Evolutionary conservation across 2,797 vertebrate genomes (phyloP).

Genomic region (Aselliscus stoliczkanus): DNA sequence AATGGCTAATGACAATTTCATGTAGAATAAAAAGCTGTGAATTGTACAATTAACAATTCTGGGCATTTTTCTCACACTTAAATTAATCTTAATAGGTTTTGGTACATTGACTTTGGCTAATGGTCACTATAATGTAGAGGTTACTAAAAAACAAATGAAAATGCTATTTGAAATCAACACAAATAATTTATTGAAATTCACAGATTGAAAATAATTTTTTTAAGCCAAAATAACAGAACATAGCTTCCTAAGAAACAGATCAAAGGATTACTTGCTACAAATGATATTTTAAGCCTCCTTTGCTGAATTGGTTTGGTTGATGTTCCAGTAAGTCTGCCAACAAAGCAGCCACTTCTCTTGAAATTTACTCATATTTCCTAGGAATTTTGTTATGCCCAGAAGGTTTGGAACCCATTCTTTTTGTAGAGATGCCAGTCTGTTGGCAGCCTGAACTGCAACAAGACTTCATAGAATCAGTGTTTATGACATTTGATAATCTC

Average conservation of each 20-base stretch:
- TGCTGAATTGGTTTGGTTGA: conserved; percentile 24
- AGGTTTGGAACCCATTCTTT: not conserved
- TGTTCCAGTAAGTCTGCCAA: conserved; percentile 9
- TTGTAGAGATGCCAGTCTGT: not conserved
- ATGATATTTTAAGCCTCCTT: not conserved
- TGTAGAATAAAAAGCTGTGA: not conserved
- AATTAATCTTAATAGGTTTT: not conserved
- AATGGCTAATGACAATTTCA: not conserved
- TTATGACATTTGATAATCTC: not conserved
- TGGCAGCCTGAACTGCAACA: not conserved
- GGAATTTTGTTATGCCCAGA: not conserved
- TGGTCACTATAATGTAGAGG: not conserved
- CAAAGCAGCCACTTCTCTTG: not conserved
- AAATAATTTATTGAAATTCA: not conserved
- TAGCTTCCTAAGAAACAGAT: not conserved
- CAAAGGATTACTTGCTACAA: not conserved
- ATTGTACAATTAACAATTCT: not conserved
- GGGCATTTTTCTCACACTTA: not conserved
- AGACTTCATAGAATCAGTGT: not conserved
- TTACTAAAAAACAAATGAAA: not conserved
- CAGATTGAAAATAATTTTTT: not conserved
- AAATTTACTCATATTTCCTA: conserved; percentile 24
- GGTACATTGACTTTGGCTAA: not conserved
- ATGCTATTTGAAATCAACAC: not conserved
- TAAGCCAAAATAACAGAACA: not conserved